Percentiles rank a stretch among this genome's conserved stretches.
Conservation (phyloP, 2,113 vertebrate genomes). For the Papio anubis region DNA sequence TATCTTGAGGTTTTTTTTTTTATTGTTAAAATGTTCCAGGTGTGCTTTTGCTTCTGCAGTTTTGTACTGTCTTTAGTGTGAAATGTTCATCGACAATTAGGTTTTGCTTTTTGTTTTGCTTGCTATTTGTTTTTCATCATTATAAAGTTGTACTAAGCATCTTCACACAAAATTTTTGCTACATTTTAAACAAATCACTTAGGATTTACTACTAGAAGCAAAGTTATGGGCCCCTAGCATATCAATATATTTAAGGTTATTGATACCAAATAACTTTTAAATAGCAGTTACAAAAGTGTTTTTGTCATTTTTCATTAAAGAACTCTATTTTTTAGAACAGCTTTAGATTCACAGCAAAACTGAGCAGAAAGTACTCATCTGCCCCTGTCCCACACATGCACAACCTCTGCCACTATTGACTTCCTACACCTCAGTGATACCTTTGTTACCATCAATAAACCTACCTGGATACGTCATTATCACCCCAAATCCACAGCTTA, state of each 20-base stretch:
- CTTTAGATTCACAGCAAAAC: not conserved
- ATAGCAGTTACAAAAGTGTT: not conserved
- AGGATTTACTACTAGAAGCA: not conserved
- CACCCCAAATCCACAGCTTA: not conserved
- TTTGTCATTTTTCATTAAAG: not conserved
- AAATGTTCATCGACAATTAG: not conserved
- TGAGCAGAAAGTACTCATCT: not conserved
- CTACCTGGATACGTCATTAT: not conserved
- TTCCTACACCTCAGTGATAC: not conserved
- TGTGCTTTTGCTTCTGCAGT: not conserved
- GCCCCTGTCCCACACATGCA: not conserved
- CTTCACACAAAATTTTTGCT: not conserved
- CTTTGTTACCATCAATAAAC: not conserved
- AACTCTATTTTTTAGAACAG: not conserved
- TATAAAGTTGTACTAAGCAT: not conserved
- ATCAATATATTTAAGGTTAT: not conserved
- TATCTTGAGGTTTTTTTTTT: not conserved
- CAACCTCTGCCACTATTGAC: not conserved
- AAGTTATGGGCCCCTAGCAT: not conserved
- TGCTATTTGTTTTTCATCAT: not conserved
- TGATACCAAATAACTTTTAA: not conserved
- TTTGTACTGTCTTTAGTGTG: not conserved
- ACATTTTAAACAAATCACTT: not conserved
- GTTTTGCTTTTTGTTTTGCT: not conserved
- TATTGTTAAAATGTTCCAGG: not conserved